These are phyloP conservation scores for Podargus strigoides DNA, from an alignment of 2,797 vertebrate genomes.

Conservation along the genomic window DNA sequence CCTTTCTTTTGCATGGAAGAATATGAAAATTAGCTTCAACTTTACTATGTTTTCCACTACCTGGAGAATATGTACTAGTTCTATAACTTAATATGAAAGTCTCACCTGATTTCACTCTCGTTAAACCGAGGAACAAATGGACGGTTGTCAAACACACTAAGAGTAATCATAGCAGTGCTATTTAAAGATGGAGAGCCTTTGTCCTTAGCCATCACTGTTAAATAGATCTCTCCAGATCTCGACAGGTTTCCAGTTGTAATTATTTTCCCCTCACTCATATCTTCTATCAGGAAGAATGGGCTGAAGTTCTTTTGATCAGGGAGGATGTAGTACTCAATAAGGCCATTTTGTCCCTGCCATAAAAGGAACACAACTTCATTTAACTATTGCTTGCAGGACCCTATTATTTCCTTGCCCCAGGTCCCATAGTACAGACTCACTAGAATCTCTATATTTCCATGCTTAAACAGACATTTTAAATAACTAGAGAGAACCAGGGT, in stretches of 20 bases:
- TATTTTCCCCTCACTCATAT: constrained; percentile 46
- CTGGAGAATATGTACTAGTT: neutral
- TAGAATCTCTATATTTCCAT: neutral
- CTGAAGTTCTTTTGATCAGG: neutral
- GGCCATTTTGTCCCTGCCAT: constrained; percentile 56
- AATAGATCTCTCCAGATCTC: neutral
- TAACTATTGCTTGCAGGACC: neutral
- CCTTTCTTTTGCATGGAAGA: neutral
- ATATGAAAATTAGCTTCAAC: neutral
- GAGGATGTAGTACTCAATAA: constrained; percentile 53
- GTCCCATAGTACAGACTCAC: neutral
- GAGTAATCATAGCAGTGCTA: constrained; percentile 2
- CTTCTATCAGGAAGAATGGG: constrained; percentile 50
- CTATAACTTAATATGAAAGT: neutral
- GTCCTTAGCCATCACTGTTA: constrained; percentile 62
- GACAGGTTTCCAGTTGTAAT: constrained; percentile 51
- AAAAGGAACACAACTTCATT: neutral
- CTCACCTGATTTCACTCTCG: constrained; percentile 53
- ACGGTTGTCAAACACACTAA: constrained; percentile 30
- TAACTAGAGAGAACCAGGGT: neutral
- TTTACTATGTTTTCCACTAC: neutral
- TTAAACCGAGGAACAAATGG: constrained; percentile 15
- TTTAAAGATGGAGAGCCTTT: constrained; percentile 56
- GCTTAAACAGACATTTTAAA: neutral
- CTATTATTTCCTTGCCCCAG: neutral